Evolutionary conservation across 2,797 vertebrate genomes (phyloP).

Genomic region (Siniperca obscura): DNA sequence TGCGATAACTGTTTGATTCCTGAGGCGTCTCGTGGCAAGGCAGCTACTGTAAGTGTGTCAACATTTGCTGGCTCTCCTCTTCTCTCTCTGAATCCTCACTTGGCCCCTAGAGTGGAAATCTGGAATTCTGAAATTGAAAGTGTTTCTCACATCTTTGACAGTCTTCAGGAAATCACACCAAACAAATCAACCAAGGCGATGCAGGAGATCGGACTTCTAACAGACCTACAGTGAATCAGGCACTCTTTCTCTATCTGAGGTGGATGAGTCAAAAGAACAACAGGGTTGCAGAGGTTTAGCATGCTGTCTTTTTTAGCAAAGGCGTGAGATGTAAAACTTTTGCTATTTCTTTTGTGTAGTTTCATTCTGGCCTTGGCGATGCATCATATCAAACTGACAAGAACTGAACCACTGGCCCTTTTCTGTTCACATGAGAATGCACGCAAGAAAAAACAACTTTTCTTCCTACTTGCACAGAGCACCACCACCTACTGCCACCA

Average conservation of each 20-base stretch:
- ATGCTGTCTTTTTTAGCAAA: slow-evolving; percentile 80
- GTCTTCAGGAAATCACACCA: slow-evolving; percentile 84
- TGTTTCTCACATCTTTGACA: slow-evolving; percentile 81
- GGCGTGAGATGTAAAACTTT: slow-evolving; percentile 76
- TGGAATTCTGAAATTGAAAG: slow-evolving; percentile 82
- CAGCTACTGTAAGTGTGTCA: slow-evolving; percentile 84
- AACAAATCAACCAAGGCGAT: slow-evolving; percentile 77
- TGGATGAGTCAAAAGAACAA: slow-evolving; percentile 81
- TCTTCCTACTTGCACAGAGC: slow-evolving; percentile 68
- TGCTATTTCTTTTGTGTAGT: slow-evolving; percentile 67
- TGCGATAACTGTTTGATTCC: slow-evolving; percentile 82
- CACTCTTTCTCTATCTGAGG: slow-evolving; percentile 76
- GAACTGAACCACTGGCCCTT: slow-evolving; percentile 76
- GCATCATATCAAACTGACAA: slow-evolving; percentile 78
- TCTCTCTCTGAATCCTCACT: slow-evolving; percentile 78
- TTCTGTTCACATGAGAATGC: slow-evolving; percentile 65
- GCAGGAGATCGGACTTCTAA: slow-evolving; percentile 79
- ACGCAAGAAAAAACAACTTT: slow-evolving; percentile 57
- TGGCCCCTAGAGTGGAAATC: slow-evolving; percentile 80
- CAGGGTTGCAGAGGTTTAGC: slow-evolving; percentile 78
- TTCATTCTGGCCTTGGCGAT: slow-evolving; percentile 75
- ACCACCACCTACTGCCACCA: slow-evolving; percentile 66
- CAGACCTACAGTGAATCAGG: slow-evolving; percentile 76
- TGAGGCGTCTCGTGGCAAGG: slow-evolving; percentile 79
- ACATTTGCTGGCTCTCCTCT: slow-evolving; percentile 79